Conservation (phyloP, 2,888 invertebrate genomes). For the Melinopterus prodromus region DNA sequence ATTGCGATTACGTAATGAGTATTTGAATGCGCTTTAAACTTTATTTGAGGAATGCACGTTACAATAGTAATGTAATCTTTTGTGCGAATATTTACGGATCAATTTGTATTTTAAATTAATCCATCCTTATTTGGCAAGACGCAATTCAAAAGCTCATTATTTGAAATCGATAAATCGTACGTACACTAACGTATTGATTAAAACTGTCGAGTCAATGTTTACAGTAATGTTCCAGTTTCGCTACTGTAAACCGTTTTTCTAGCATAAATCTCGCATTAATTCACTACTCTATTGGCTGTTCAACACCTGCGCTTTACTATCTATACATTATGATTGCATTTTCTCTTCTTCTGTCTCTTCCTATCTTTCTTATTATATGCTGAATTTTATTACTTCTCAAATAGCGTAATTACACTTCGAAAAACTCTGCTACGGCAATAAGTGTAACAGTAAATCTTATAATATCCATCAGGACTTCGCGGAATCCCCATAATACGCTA, state of each 20-base stretch:
- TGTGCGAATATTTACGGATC: not conserved
- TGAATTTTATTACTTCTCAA: not conserved
- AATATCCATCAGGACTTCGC: not conserved
- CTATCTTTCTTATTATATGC: not conserved
- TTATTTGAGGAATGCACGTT: no score
- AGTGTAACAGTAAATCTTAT: not conserved
- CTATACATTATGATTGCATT: not conserved
- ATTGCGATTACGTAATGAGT: not conserved
- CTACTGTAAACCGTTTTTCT: not conserved
- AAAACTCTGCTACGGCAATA: not conserved
- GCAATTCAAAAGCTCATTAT: not conserved
- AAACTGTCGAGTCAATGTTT: not conserved
- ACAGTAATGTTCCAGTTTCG: not conserved
- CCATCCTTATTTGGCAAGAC: not conserved
- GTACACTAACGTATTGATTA: not conserved
- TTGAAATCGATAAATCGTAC: no score
- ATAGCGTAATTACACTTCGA: not conserved
- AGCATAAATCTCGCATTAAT: not conserved
- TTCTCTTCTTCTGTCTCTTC: not conserved
- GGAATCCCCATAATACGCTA: not conserved
- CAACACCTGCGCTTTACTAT: conserved; percentile 4
- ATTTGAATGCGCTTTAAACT: conserved; percentile 6
- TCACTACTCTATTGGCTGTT: not conserved
- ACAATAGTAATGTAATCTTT: not conserved
- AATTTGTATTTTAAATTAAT: conserved; percentile 1